Base-by-base conservation (phyloP, 2,888 invertebrate genomes). In the Sesia apiformis region DNA sequence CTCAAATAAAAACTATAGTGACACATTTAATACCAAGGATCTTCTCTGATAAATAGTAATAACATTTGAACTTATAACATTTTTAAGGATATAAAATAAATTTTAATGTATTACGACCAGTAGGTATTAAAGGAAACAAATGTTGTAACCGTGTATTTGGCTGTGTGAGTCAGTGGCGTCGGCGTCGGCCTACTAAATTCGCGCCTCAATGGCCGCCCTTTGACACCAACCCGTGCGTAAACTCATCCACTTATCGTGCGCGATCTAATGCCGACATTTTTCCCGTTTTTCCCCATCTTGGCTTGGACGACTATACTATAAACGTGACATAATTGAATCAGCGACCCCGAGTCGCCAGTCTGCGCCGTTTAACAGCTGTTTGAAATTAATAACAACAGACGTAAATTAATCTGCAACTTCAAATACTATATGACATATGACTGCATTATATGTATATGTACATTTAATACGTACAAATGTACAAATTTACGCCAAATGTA, bases 201-300 rank as follows among this genome's bases (percentile, higher is more conserved):
- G 71, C 84, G 81, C 75, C 75, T 76, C 72, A 70, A 67, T 76
- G 78, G 67, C 62, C 76, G 79, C 86, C 81, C 88, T 89, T 89
- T 89, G 88, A 84, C 78, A 68, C 67, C 73, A 79, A 85, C 70
- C 82, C 87, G 86, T 87, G 87, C 87, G 88, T 76, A 76, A 82
- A 81, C 81, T 88, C 84, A 88, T 87, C 84, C 88, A 84, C 84
- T 87, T 86, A 84, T 81, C 80, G 78, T 76, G 78, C 77, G 76
- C 78, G 83, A 87, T 87, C 85, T 83, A 80, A 79, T 80, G 76
- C 74, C 72, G 80, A 77, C 79, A 83, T 87, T 89, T 89, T 89
- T 89, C 81, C 74, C 74, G 81, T 81, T 85, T 89, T 88, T 89
- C 85, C 84, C 84, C 84, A 79, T 76, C 76, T 76, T 82, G 79